A percentile compares a stretch with the other conserved stretches of the same genome.
These are phyloP conservation scores for Emydoidea blandingii DNA, from an alignment of 2,797 vertebrate genomes.

Conservation along the genomic window DNA sequence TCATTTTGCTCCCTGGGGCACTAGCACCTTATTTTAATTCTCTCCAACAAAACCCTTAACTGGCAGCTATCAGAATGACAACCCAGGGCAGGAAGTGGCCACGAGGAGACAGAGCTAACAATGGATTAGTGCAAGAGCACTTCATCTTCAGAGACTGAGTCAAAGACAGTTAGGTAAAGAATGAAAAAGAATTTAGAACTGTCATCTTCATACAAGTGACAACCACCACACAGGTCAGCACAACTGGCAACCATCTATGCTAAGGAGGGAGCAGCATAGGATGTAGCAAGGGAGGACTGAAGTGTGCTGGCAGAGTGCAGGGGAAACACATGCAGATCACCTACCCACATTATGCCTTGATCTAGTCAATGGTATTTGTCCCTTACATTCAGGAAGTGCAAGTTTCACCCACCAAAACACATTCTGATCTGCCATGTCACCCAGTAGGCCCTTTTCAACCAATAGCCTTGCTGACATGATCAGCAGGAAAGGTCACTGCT, in stretches of 20 bases:
- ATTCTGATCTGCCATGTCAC: not conserved
- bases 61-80: constrained; percentile 71
- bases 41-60: not conserved
- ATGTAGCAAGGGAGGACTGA: not conserved
- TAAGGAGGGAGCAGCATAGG: not conserved
- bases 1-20: not conserved
- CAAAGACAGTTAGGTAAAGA: not conserved
- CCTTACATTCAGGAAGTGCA: not conserved
- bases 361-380: constrained; percentile 17
- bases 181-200: not conserved
- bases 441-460: not conserved
- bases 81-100: constrained; percentile 37
- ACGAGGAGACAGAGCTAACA: constrained; percentile 43
- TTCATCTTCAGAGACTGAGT: not conserved
- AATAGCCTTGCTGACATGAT: constrained; percentile 16
- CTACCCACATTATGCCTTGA: constrained; percentile 24
- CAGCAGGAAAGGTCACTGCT: constrained; percentile 53
- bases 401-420: not conserved
- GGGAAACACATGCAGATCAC: not conserved
- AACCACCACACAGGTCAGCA: not conserved
- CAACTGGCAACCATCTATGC: not conserved
- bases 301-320: not conserved
- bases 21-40: not conserved
- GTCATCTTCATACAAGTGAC: not conserved
- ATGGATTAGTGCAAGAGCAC: constrained; percentile 23